Percentiles rank a stretch among this genome's conserved stretches.
phyloP scores from a whole-genome alignment of 2,113 vertebrate species.

The Anhinga rufa region DNA sequence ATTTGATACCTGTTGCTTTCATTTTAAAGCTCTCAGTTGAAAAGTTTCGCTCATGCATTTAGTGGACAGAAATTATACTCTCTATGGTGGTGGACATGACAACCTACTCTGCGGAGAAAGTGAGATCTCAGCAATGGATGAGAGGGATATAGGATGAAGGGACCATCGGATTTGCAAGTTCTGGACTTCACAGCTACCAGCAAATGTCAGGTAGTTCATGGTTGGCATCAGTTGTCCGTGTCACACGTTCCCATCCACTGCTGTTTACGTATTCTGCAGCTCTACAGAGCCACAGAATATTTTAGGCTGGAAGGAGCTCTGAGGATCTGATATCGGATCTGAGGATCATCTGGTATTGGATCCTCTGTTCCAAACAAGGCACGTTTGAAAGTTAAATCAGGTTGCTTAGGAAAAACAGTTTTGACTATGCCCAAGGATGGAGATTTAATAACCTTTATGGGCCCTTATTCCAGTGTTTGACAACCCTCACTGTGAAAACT shows the following conservation, averaged over 20 bases:
- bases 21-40: not conserved
- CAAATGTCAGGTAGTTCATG: not conserved
- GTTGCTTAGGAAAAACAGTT: not conserved
- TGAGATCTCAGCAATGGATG: not conserved
- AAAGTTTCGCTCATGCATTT: accelerated
- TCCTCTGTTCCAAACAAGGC: not conserved
- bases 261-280: not conserved
- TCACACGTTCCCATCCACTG: not conserved
- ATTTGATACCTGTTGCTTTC: not conserved
- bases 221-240: not conserved
- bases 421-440: too few relatives aligned
- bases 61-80: not conserved
- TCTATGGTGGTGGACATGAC: too few relatives aligned
- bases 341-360: not conserved
- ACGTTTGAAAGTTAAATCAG: not conserved
- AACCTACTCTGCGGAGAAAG: not conserved
- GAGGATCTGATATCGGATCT: not conserved
- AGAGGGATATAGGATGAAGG: not conserved
- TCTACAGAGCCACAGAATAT: not conserved
- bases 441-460: not conserved
- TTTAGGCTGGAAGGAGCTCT: not conserved
- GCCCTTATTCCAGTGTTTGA: not conserved
- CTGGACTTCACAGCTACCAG: not conserved
- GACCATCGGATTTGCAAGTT: not conserved
- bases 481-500: not conserved